Evolutionary conservation across 2,888 invertebrate species (phyloP).

Genomic region (Apamea anceps): DNA sequence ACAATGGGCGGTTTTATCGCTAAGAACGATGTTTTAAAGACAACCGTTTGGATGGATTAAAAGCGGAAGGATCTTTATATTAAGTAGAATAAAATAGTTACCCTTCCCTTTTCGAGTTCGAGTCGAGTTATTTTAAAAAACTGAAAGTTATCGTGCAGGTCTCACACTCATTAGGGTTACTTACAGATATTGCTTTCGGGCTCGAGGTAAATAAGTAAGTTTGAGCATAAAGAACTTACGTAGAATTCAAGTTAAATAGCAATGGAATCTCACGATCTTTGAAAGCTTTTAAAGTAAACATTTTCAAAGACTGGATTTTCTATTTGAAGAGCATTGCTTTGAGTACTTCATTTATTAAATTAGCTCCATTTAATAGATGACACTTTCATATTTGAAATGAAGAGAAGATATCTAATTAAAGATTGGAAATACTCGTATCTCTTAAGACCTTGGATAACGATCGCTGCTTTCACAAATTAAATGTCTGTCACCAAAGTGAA

Average conservation of each 20-base stretch:
- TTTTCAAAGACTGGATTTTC: slow-evolving; percentile 19
- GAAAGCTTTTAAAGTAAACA: slow-evolving; percentile 28
- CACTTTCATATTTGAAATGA: slow-evolving; percentile 18
- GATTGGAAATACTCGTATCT: slow-evolving; percentile 1
- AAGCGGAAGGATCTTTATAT: not conserved
- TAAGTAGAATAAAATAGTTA: not conserved
- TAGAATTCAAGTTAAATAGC: slow-evolving; percentile 15
- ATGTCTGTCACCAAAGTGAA: not conserved
- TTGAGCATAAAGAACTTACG: not conserved
- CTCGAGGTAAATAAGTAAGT: not conserved
- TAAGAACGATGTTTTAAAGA: too few relatives aligned
- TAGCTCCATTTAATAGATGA: slow-evolving; percentile 8
- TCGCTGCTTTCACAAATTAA: slow-evolving; percentile 6
- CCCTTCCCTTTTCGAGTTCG: not conserved
- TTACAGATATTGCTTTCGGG: not conserved
- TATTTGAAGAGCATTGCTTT: not conserved
- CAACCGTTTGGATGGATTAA: too few relatives aligned
- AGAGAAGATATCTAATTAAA: slow-evolving; percentile 16
- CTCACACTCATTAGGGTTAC: not conserved
- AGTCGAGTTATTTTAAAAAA: not conserved
- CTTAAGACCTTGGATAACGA: not conserved
- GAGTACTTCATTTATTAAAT: slow-evolving; percentile 21
- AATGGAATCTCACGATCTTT: slow-evolving; percentile 25
- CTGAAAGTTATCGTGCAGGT: not conserved
- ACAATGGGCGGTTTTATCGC: too few relatives aligned